These are phyloP conservation scores for Cnemophilus loriae DNA, from an alignment of 2,113 vertebrate genomes.

Conservation along the genomic window DNA sequence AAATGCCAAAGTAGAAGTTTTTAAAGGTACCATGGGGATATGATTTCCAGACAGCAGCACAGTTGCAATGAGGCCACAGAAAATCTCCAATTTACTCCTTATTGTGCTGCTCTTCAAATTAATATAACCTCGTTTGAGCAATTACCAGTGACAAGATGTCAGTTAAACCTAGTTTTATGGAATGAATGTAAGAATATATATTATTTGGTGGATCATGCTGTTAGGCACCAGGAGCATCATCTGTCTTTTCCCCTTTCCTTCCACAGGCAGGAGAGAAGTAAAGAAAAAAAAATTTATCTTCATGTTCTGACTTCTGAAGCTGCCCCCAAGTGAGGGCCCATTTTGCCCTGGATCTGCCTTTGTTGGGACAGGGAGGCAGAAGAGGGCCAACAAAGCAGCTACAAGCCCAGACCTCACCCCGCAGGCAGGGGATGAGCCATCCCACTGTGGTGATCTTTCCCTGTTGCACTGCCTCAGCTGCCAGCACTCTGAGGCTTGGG, in stretches of 20 bases:
- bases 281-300: constrained; percentile 54
- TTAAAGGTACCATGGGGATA: background rate
- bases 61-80: background rate
- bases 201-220: background rate
- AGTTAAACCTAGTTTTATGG: background rate
- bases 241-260: background rate
- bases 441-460: rapidly evolving
- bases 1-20: background rate
- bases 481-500: background rate
- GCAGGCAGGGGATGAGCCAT: background rate
- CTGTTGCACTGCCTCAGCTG: background rate
- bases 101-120: background rate
- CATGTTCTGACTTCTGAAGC: constrained; percentile 25
- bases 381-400: background rate
- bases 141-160: background rate
- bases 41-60: background rate
- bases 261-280: constrained; percentile 47
- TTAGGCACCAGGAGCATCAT: background rate
- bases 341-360: background rate
- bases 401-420: background rate
- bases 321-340: background rate
- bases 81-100: background rate
- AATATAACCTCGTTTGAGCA: background rate
- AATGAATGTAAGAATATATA: background rate
- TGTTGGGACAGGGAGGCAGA: background rate